Evolutionary conservation across 2,113 vertebrate species (phyloP).

Genomic region (Marmota flaviventris): DNA sequence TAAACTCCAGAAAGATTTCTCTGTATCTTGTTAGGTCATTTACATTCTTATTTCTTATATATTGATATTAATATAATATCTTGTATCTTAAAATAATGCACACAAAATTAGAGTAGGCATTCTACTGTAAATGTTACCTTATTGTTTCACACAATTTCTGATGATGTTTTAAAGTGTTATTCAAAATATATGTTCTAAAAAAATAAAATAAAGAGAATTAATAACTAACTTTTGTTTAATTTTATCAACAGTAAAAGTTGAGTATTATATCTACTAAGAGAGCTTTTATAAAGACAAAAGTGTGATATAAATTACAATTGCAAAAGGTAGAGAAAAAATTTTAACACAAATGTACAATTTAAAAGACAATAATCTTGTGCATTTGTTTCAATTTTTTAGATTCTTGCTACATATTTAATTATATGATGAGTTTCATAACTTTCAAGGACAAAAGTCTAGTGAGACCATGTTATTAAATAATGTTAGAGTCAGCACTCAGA

Average conservation of each 20-base stretch:
- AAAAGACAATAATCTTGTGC: neutral
- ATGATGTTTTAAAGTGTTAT: neutral
- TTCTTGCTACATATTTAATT: neutral
- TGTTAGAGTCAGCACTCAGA: neutral
- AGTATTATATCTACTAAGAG: neutral
- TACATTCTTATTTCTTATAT: neutral
- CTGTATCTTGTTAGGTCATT: neutral
- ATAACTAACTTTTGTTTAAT: neutral
- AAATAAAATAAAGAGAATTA: neutral
- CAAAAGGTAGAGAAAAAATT: neutral
- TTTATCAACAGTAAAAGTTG: neutral
- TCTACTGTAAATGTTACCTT: neutral
- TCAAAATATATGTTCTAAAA: neutral
- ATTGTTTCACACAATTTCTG: neutral
- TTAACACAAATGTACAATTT: neutral
- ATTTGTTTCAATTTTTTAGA: neutral
- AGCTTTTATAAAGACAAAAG: neutral
- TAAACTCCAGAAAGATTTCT: neutral
- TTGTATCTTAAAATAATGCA: neutral
- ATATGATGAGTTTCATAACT: neutral
- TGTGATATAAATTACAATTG: neutral
- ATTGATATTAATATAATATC: neutral
- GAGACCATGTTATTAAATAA: neutral
- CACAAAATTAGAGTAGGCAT: neutral
- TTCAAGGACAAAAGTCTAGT: neutral